Conservation (phyloP, 2,888 invertebrate species). For the Saturnia japonica region DNA sequence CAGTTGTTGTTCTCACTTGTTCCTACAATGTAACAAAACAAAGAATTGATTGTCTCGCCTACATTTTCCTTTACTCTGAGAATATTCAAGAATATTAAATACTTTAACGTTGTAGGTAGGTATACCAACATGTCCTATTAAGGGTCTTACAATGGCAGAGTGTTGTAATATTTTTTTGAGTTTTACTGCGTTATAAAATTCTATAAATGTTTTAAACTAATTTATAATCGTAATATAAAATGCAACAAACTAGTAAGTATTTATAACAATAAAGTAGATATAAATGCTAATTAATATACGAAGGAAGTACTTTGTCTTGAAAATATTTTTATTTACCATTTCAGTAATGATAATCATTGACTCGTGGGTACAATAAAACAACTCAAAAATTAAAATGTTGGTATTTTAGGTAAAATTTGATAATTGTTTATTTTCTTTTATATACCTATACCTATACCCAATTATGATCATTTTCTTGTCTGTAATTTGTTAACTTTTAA, state of each 20-base stretch:
- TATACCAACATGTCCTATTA: slow-evolving; percentile 38
- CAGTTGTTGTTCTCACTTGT: slow-evolving; percentile 12
- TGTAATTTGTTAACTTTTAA: not conserved
- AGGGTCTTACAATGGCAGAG: slow-evolving; percentile 33
- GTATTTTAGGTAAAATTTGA: too few species aligned
- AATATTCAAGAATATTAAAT: slow-evolving; percentile 30
- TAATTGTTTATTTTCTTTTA: too few species aligned
- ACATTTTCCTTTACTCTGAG: slow-evolving; percentile 2
- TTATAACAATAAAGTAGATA: slow-evolving; percentile 35
- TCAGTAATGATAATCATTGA: too few species aligned
- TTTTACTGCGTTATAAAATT: slow-evolving; percentile 58
- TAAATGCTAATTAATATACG: slow-evolving; percentile 27
- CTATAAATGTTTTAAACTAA: slow-evolving; percentile 54
- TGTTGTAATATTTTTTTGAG: slow-evolving; percentile 40
- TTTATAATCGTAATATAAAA: slow-evolving; percentile 51
- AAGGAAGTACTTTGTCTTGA: slow-evolving; percentile 29
- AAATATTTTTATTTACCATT: slow-evolving; percentile 23
- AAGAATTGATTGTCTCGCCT: slow-evolving; percentile 16
- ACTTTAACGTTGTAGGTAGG: slow-evolving; percentile 27
- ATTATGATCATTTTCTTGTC: too few species aligned
- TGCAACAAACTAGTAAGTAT: slow-evolving; percentile 36
- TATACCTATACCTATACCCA: too few species aligned
- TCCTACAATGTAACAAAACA: slow-evolving; percentile 23
- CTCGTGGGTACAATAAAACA: too few species aligned
- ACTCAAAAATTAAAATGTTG: too few species aligned